Evolutionary conservation across 2,888 invertebrate genomes (phyloP), one percentile per base, ranked within the genome.

Genomic region (Drosophila tripunctata): DNA sequence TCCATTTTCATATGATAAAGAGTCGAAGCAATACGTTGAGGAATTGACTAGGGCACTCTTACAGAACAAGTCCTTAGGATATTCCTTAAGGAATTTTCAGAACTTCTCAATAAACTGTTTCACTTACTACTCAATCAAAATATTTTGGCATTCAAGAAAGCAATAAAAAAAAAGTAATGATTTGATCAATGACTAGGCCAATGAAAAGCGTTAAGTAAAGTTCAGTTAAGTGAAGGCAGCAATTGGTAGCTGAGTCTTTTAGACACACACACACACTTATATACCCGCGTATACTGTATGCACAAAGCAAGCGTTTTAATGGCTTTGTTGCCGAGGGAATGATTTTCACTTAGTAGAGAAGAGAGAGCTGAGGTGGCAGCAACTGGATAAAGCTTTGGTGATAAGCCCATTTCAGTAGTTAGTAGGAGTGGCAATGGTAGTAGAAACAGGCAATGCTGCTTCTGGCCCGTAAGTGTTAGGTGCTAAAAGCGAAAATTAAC

Each of bases 401-500:
- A 52, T 43, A 67, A 40, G 19, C 51, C 27, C 51, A 17, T 47
- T n/a, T 15, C 41, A 30, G 41, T 24, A 2, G 19, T 15, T 27
- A 27, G 27, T 27, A 27, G 27, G 8, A 10, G 27, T 27, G 7
- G 24, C 10, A n/a, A n/a, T 27, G 10, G 27, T 27, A 27, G 27
- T 27, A 10, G 27, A 10, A 8, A 8, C 10, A 27, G 22, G 24
- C 8, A 10, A 22, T 3, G n/a, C 15, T 44, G 57, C 27, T 24
- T 30, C 15, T 47, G 27, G 19, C 35, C 33, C 36, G 36, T 57
- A 60, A 72, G 64, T 64, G 73, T 47, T 54, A 44, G 68, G 68
- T 66, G 78, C 71, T 67, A 71, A 66, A 48, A 62, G 69, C 67
- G 65, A 76, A 83, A 83, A 85, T 83, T 73, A 85, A 83, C 86